Base-by-base conservation (phyloP, 2,113 vertebrate genomes). In the Saguinus imperator region DNA sequence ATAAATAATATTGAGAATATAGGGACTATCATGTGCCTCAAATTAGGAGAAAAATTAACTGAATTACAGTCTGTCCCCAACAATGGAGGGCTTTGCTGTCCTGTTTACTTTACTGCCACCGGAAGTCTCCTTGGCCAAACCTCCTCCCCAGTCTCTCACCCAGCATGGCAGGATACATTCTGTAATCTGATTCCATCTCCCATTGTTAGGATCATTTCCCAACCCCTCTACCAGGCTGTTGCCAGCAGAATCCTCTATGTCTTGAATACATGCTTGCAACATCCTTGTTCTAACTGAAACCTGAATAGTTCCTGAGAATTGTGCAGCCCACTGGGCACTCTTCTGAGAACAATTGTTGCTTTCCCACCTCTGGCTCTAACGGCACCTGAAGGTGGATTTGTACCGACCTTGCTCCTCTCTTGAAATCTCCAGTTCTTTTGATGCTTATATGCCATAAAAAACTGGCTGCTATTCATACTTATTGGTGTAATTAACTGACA, bases 41-140 rank as follows among this genome's bases (percentile, higher is more conserved):
- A 32, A 81, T 61, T 86, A 72, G 70, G 45, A 82, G n/a, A 86
- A 85, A 16, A 73, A 85, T n/a, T 52, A 73, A 61, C n/a, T 77
- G 48, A 68, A 80, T 72, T 89, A 40, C 8, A 75, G n/a, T 70
- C n/a, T 94, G 57, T 85, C 32, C 32, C 7, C 61, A 81, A 9
- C 35, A 87, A 8, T 35, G 70, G 45, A 84, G 57, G 43, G 14
- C 40, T 40, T 32, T 13, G 11, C 29, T 72, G 27, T 14, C 14
- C 61, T 66, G 12, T 73, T 81, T 55, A 9, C 43, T 84, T 73
- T 17, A 6, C 72, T 18, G 40, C 7, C 37, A 5, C 79, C 5
- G 25, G 64, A 40, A 29, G 64, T 45, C 27, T 32, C 37, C 43
- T 37, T 11, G 32, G 2, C 37, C 43, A 77, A 55, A 58, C 37